phyloP scores from a whole-genome alignment of 2,797 vertebrate species.

The Myotis myotis region DNA sequence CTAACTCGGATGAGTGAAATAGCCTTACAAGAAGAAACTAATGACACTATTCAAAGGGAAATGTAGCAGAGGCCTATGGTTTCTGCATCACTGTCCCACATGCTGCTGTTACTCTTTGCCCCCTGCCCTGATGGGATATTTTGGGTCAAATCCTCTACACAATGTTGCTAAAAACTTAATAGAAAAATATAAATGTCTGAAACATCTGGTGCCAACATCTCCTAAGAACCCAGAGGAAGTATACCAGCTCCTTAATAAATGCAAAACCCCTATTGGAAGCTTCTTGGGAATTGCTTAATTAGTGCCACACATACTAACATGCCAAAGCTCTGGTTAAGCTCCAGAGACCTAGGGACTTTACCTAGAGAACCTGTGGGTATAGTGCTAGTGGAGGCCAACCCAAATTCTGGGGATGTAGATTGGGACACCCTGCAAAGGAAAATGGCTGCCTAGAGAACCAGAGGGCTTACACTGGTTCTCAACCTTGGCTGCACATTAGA shows the following conservation, averaged over 20 bases:
- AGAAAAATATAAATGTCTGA: background rate
- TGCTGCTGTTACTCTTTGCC: background rate
- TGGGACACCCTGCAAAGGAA: background rate
- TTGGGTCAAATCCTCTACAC: background rate
- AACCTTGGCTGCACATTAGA: too few relatives aligned
- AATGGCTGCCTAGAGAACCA: background rate
- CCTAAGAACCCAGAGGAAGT: background rate
- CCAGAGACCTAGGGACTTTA: background rate
- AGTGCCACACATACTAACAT: background rate
- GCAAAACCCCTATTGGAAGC: background rate
- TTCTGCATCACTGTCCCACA: background rate
- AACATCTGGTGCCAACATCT: background rate
- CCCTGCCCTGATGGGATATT: background rate
- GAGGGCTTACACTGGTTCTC: background rate
- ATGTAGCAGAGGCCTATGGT: background rate
- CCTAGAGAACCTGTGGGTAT: background rate
- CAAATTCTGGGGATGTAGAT: background rate
- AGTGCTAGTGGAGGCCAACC: background rate
- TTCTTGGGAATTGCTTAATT: background rate
- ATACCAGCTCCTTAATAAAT: background rate
- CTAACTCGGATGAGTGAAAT: background rate
- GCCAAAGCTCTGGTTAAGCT: background rate
- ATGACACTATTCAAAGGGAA: background rate
- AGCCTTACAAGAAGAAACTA: background rate
- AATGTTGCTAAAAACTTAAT: background rate